Evolutionary conservation across 2,797 vertebrate species (phyloP).

Genomic region (Ciconia nigra): DNA sequence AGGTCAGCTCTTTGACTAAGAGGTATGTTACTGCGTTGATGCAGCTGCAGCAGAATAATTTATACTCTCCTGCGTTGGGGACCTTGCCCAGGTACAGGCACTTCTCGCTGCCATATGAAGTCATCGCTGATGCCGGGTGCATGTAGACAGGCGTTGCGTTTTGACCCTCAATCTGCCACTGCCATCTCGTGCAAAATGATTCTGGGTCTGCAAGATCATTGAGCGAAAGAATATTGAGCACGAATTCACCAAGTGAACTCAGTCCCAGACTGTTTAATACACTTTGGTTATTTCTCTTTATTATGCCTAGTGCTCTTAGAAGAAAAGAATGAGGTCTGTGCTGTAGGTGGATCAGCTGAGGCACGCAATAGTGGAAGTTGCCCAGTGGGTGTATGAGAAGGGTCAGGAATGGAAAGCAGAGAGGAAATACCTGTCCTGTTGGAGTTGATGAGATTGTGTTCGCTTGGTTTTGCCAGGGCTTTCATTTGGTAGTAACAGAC

Average conservation of each 20-base stretch:
- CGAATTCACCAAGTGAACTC: neutral
- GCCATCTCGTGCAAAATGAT: neutral
- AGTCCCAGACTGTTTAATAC: neutral
- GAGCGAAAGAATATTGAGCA: neutral
- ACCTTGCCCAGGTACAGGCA: neutral
- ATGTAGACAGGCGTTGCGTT: neutral
- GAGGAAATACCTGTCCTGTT: neutral
- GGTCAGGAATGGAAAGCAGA: neutral
- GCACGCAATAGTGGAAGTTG: neutral
- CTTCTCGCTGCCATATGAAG: accelerated
- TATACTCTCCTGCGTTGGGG: neutral
- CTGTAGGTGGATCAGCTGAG: neutral
- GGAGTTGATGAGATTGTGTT: neutral
- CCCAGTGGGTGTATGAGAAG: neutral
- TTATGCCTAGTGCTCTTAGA: neutral
- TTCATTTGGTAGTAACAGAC: neutral
- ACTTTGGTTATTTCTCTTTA: neutral
- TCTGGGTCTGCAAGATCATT: neutral
- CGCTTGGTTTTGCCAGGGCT: neutral
- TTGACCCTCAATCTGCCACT: neutral
- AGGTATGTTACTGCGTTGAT: neutral
- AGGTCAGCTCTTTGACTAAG: neutral
- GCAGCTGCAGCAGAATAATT: neutral
- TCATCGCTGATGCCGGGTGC: neutral
- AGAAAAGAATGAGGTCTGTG: neutral